A percentile compares a stretch with the other conserved stretches of the same genome.
These are phyloP conservation scores for Amazona finschi DNA, from an alignment of 2,797 vertebrate genomes.

Conservation along the genomic window DNA sequence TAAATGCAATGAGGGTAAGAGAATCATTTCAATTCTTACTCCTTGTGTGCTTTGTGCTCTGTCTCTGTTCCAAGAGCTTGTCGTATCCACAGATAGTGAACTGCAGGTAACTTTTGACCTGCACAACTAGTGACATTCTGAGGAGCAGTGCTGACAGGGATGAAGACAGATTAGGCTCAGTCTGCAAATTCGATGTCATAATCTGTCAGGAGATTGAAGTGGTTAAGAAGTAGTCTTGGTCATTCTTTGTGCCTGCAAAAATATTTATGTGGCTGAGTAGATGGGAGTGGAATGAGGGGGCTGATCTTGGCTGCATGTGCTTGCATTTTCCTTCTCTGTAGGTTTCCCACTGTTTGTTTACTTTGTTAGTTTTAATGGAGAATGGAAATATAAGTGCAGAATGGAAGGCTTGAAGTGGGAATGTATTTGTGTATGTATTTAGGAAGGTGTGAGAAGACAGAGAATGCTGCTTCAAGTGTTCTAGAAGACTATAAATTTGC, in stretches of 20 bases:
- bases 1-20: neutral
- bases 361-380: neutral
- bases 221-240: neutral
- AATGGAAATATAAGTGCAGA: neutral
- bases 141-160: neutral
- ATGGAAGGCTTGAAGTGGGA: neutral
- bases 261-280: slow-evolving; percentile 15
- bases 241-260: slow-evolving; percentile 19
- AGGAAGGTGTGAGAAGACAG: neutral
- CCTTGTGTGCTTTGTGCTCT: neutral
- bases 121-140: neutral
- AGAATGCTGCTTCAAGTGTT: neutral
- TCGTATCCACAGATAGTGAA: neutral
- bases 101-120: neutral
- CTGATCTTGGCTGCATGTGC: neutral
- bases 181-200: neutral
- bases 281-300: slow-evolving; percentile 22
- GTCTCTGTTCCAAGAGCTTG: neutral
- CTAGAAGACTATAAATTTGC: neutral
- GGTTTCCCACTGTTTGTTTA: slow-evolving; percentile 6
- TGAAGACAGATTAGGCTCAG: neutral
- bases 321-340: neutral
- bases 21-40: neutral
- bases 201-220: neutral
- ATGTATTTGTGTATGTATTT: neutral